These are phyloP conservation scores for Pseudoips prasinana DNA, from an alignment of 2,888 invertebrate species.

Conservation along the genomic window DNA sequence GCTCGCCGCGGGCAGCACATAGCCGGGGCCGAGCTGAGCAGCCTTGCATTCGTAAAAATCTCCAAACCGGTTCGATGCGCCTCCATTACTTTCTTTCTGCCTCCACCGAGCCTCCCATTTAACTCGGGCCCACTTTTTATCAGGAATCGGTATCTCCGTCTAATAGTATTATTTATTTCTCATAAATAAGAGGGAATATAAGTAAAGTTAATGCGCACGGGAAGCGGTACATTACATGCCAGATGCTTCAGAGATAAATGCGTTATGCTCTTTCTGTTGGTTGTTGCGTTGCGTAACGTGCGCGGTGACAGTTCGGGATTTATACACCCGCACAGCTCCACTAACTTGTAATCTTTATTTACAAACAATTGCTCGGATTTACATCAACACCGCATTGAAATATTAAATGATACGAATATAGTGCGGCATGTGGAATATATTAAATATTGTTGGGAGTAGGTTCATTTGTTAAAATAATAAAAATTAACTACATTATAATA, in stretches of 20 bases:
- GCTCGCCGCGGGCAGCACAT: constrained; percentile 68
- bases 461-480: too few species aligned
- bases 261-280: constrained; percentile 55
- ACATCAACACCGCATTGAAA: constrained; percentile 32
- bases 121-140: constrained; percentile 81
- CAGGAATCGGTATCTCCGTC: constrained; percentile 81
- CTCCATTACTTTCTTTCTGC: constrained; percentile 82
- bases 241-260: constrained; percentile 70
- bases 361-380: constrained; percentile 52
- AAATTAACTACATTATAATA: too few species aligned
- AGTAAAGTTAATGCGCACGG: constrained; percentile 76
- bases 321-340: constrained; percentile 42
- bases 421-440: too few species aligned
- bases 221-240: constrained; percentile 74
- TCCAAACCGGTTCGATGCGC: constrained; percentile 80
- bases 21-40: constrained; percentile 62
- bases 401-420: constrained; percentile 24
- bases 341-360: constrained; percentile 47
- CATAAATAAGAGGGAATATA: constrained; percentile 79
- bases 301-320: constrained; percentile 55
- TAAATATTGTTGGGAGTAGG: too few species aligned
- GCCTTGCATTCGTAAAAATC: constrained; percentile 82
- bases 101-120: constrained; percentile 80
- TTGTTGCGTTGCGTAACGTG: constrained; percentile 60
- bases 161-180: constrained; percentile 82